A percentile compares a stretch with the other conserved stretches of the same genome.
These are phyloP conservation scores for Pantherophis vulpinus DNA, from an alignment of 2,797 vertebrate species.

Conservation along the genomic window DNA sequence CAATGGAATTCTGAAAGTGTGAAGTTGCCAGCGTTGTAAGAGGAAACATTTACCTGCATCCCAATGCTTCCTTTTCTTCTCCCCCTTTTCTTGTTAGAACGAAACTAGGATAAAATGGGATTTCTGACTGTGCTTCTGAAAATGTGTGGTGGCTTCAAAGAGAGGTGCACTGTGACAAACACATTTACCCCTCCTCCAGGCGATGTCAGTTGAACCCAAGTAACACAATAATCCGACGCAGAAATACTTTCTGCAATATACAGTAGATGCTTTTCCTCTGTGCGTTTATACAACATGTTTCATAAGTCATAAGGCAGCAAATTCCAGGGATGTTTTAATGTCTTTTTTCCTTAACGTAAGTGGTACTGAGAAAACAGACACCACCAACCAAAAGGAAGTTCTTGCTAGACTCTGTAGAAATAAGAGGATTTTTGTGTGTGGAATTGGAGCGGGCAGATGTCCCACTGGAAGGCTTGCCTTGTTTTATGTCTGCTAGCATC, in stretches of 20 bases:
- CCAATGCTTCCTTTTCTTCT: neutral
- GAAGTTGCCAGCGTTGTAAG: neutral
- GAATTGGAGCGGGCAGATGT: neutral
- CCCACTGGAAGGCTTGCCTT: neutral
- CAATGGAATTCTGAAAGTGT: neutral
- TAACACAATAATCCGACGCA: slow-evolving; percentile 27
- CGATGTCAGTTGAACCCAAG: neutral
- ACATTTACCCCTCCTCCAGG: accelerated
- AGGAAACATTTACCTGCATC: neutral
- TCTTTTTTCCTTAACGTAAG: slow-evolving; percentile 33
- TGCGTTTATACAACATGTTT: slow-evolving; percentile 59
- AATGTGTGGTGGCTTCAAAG: neutral
- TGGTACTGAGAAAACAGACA: slow-evolving; percentile 54
- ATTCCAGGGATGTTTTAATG: slow-evolving; percentile 60
- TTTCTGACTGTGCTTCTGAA: neutral
- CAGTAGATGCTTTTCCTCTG: slow-evolving; percentile 48
- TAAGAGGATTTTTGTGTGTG: neutral
- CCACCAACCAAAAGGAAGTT: neutral
- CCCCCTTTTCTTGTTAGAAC: neutral
- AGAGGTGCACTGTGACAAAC: neutral
- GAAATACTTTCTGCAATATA: slow-evolving; percentile 33
- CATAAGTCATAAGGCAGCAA: slow-evolving; percentile 66
- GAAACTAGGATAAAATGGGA: neutral
- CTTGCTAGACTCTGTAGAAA: neutral
- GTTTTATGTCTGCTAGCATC: neutral